A percentile compares a stretch with the other conserved stretches of the same genome.
phyloP scores from a whole-genome alignment of 2,888 invertebrate genomes.

The Octonoba sinensis region DNA sequence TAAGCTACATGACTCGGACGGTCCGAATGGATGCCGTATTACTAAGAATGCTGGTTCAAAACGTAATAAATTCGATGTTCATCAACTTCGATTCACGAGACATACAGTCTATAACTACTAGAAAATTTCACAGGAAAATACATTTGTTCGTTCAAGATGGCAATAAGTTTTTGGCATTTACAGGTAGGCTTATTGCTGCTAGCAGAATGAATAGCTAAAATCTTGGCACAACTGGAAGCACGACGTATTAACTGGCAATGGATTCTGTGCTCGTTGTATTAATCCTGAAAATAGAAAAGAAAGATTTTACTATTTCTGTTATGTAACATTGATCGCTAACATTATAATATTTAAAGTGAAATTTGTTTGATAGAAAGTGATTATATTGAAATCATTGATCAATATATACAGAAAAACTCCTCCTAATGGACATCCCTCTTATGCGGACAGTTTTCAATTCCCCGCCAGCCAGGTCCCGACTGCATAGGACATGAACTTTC shows the following conservation, averaged over 20 bases:
- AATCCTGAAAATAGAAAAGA: conserved; percentile 34
- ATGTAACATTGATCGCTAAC: no score
- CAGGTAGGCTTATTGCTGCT: conserved; percentile 31
- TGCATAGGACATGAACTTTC: no score
- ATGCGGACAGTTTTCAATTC: no score
- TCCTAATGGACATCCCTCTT: no score
- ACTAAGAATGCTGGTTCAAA: not conserved
- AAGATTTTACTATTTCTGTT: not conserved
- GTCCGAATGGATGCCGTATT: conserved; percentile 22
- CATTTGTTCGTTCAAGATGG: conserved; percentile 29
- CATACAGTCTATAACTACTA: conserved; percentile 2
- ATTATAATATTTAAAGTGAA: no score
- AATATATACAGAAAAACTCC: no score
- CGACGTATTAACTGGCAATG: conserved; percentile 15
- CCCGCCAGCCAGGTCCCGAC: no score
- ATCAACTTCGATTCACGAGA: conserved; percentile 13
- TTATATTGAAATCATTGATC: no score
- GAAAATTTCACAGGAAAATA: conserved; percentile 33
- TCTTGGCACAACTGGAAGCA: conserved; percentile 50
- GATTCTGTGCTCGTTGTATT: conserved; percentile 3
- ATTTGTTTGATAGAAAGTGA: no score
- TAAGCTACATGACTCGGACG: conserved; percentile 14
- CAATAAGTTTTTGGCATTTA: conserved; percentile 21
- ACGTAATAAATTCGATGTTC: conserved; percentile 28
- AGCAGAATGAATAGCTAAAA: conserved; percentile 23